These are phyloP conservation scores for Drosophila chauvacae DNA, from an alignment of 1,140 invertebrate species.

Conservation along the genomic window DNA sequence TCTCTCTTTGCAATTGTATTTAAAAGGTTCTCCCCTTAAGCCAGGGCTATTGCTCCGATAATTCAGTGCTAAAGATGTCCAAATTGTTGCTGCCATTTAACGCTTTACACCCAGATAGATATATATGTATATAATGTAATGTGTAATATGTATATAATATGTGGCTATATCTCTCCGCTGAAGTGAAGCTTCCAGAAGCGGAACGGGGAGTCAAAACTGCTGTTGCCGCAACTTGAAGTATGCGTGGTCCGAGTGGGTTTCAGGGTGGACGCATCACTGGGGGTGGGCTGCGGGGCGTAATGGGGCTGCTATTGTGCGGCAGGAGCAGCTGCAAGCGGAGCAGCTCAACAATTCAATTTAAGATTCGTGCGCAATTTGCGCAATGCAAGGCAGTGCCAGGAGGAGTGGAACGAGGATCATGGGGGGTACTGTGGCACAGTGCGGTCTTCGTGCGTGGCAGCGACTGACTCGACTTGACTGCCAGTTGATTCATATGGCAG, in stretches of 20 bases:
- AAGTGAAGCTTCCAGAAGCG: constrained; percentile 22
- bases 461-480: constrained; percentile 43
- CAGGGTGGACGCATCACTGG: not conserved
- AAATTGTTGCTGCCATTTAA: constrained; percentile 10
- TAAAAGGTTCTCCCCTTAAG: not conserved
- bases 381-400: constrained; percentile 44
- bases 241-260: constrained; percentile 50
- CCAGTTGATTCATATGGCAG: constrained; percentile 78
- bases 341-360: constrained; percentile 82
- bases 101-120: not conserved
- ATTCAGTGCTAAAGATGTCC: constrained; percentile 4
- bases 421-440: constrained; percentile 28
- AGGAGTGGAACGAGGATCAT: not conserved
- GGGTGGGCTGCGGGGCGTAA: not conserved
- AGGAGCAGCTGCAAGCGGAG: constrained; percentile 37
- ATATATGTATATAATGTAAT: not conserved
- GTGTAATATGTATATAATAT: not conserved
- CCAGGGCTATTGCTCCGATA: not conserved
- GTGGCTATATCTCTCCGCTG: constrained; percentile 15
- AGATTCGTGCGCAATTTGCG: constrained; percentile 80
- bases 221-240: constrained; percentile 73
- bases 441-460: constrained; percentile 45
- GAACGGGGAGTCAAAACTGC: constrained; percentile 39
- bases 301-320: constrained; percentile 38
- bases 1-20: not conserved